Evolutionary conservation across 2,113 vertebrate genomes (phyloP).

Genomic region (Limnothrissa miodon): DNA sequence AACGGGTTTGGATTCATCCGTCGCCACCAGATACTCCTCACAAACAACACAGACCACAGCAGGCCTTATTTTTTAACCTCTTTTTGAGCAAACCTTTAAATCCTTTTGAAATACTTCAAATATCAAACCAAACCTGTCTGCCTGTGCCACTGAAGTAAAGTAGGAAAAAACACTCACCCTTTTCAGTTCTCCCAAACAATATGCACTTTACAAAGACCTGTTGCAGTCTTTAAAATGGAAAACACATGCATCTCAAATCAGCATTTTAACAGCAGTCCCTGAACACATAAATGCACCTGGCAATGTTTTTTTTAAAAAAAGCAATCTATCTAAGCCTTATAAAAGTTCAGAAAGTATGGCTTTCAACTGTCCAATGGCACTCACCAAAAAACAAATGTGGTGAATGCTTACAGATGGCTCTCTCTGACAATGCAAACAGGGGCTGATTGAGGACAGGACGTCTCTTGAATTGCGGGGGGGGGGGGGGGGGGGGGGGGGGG

Average conservation of each 20-base stretch:
- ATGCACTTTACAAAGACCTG: neutral
- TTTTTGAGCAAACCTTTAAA: neutral
- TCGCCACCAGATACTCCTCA: slow-evolving; percentile 48
- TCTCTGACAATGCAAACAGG: neutral
- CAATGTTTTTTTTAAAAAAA: neutral
- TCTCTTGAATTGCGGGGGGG: no score
- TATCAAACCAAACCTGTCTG: neutral
- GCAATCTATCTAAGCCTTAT: neutral
- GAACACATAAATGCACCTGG: slow-evolving; percentile 7
- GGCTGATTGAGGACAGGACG: slow-evolving; percentile 1
- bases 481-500: no score
- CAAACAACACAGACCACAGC: slow-evolving; percentile 3
- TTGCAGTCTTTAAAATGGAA: neutral
- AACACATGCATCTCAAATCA: slow-evolving; percentile 3
- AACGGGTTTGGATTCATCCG: slow-evolving; percentile 71
- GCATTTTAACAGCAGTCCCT: slow-evolving; percentile 7
- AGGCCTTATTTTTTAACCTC: neutral
- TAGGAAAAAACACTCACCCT: neutral
- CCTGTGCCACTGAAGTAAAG: neutral
- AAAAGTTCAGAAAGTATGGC: neutral
- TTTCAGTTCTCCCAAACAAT: neutral
- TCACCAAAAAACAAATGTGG: neutral
- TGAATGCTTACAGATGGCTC: neutral
- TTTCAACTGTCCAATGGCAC: slow-evolving; percentile 7
- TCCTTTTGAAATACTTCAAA: neutral